A percentile compares a stretch with the other conserved stretches of the same genome.
Conservation (phyloP, 2,113 vertebrate genomes). For the Cariama cristata region DNA sequence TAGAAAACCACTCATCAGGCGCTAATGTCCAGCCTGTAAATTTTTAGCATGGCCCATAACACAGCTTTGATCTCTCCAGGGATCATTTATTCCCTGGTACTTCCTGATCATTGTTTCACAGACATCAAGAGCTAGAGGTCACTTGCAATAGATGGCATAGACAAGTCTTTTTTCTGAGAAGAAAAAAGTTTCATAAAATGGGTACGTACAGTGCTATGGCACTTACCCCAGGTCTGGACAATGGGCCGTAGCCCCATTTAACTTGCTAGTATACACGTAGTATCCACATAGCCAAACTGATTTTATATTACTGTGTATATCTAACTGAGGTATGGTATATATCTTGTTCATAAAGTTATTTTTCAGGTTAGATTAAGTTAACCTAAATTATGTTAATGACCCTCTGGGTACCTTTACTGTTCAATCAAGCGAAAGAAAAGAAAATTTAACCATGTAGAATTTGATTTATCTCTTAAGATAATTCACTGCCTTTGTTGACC, state of each 20-base stretch:
- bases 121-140: neutral
- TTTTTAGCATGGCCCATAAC: neutral
- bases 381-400: neutral
- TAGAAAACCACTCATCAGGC: neutral
- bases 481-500: neutral
- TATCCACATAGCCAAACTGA: neutral
- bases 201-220: accelerated
- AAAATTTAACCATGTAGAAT: neutral
- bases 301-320: neutral
- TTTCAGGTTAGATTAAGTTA: neutral
- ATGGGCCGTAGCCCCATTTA: neutral
- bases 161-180: neutral
- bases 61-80: neutral
- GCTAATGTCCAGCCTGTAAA: neutral
- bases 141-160: neutral
- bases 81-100: neutral
- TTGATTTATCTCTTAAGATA: neutral
- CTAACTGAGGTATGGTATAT: neutral
- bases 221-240: neutral
- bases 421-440: neutral
- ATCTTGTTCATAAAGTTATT: neutral
- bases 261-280: neutral
- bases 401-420: neutral
- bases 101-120: neutral
- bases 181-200: neutral